Base-by-base conservation (phyloP, 2,113 vertebrate species). In the Aix galericulata region DNA sequence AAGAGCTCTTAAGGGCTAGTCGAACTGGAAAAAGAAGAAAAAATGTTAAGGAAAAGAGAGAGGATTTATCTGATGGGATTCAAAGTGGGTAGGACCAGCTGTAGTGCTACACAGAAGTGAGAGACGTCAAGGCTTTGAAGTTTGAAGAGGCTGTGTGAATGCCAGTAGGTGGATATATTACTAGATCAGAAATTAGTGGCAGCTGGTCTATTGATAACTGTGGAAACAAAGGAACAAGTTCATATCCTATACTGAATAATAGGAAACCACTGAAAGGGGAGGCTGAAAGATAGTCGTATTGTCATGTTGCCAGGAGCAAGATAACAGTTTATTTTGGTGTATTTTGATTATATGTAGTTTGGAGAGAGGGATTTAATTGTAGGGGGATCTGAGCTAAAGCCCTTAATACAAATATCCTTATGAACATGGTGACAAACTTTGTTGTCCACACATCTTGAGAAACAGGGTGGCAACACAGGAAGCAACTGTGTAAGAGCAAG, bases 311-410 rank as follows among this genome's bases (percentile, higher is more conserved):
- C 69, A 90, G 82, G 56, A 86, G 38, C 34, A 88, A 86, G 76
- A 73, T 40, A 88, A 52, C 52, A 53, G 53, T 86, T 94, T 78
- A 31, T 86, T 56, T 88, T 76, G 26, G 67, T 78, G 62, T 56
- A 75, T 75, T 91, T 86, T 78, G 73, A 72, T 90, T 80, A 32
- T 69, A 80, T 66, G 38, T 38, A 72, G 80, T 88, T 93, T 68
- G 63, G 50, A 32, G 22, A 72, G 62, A 60, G 10, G n/a, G 23
- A 48, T 88, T 94, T 83, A 71, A 88, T 95, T 95, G 72, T 32
- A 53, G 58, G 80, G 48, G 42, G 42, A 90, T 71, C 38, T 40
- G 66, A 93, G 66, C 60, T 91, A 76, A 95, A 87, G 58, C 71
- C 63, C 55, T 85, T 76, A 86, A 79, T 76, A 52, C 74, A 76